Evolutionary conservation across 92 coral and sea anemone species (phyloP).

Genomic region (Bergia sp.): DNA sequence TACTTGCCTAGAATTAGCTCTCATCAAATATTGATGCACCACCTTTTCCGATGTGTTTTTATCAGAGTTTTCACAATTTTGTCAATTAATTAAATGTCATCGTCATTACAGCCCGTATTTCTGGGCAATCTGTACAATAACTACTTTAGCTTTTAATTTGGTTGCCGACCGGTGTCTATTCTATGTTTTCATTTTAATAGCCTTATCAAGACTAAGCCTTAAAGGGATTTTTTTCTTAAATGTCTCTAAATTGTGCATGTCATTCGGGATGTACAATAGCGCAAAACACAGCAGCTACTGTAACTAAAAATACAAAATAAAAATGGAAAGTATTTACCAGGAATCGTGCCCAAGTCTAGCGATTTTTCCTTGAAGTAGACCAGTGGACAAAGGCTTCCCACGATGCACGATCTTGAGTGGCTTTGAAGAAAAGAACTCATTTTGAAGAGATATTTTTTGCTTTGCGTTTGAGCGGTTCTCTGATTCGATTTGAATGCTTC

Average conservation of each 20-base stretch:
- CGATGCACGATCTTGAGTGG: conserved; percentile 65
- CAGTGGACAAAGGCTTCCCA: conserved; percentile 81
- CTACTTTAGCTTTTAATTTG: conserved; percentile 13
- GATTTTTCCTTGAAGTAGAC: conserved; percentile 40
- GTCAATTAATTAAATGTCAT: conserved; percentile 50
- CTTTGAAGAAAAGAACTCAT: conserved; percentile 51
- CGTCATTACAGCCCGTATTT: conserved; percentile 35
- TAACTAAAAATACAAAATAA: background rate
- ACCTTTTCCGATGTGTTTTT: conserved; percentile 33
- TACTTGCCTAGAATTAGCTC: conserved; percentile 20
- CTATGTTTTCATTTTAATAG: conserved; percentile 5
- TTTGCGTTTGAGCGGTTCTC: background rate
- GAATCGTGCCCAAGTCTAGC: conserved; percentile 21
- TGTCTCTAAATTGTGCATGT: background rate
- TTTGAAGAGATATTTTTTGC: conserved; percentile 11
- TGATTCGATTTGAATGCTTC: conserved; percentile 15
- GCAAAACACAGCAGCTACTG: background rate
- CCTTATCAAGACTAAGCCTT: conserved; percentile 7
- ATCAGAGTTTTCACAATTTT: conserved; percentile 41
- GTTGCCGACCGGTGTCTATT: background rate
- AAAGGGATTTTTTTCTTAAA: conserved; percentile 12
- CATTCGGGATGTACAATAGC: background rate
- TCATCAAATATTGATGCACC: conserved; percentile 36
- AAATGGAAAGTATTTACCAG: conserved; percentile 69
- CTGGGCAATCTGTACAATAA: conserved; percentile 22